phyloP scores from a whole-genome alignment of 2,888 invertebrate species.

The Drosophila histrio region DNA sequence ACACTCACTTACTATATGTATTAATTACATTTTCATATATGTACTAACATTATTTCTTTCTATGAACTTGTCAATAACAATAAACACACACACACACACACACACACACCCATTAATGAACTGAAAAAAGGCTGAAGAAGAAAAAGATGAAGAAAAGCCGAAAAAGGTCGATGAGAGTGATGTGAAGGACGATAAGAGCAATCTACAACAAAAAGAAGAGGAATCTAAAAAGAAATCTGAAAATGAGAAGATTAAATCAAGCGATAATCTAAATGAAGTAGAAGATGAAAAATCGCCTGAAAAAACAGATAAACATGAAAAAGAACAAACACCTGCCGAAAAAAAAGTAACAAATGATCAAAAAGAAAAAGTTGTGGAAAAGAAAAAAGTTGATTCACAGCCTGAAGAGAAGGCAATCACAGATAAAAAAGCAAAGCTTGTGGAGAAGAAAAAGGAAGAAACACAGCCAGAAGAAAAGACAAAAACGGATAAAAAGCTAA shows the following conservation, averaged over 20 bases:
- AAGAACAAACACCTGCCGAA: conserved; percentile 3
- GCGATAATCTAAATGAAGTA: not conserved
- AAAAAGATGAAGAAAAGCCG: not conserved
- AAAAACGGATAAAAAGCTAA: not conserved
- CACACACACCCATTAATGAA: conserved; percentile 1
- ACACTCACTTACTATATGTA: not conserved
- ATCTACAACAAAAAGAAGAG: not conserved
- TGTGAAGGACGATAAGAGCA: not conserved
- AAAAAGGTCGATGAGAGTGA: not conserved
- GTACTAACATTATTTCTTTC: conserved; percentile 30
- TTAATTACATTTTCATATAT: not conserved
- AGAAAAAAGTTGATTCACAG: not conserved
- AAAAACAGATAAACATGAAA: conserved; percentile 53
- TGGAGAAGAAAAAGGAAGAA: not conserved
- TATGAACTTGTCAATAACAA: conserved; percentile 32
- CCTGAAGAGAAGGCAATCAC: not conserved
- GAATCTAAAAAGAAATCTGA: conserved; percentile 36
- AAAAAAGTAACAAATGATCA: conserved; percentile 3
- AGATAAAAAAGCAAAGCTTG: not conserved
- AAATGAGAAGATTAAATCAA: conserved; percentile 14
- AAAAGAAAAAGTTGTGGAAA: not conserved
- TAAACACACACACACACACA: conserved; percentile 28
- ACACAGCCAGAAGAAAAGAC: not conserved
- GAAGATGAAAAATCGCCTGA: not conserved
- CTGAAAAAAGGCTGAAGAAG: conserved; percentile 51